Conservation (phyloP, 2,113 vertebrate species). For the Empidonax alnorum region DNA sequence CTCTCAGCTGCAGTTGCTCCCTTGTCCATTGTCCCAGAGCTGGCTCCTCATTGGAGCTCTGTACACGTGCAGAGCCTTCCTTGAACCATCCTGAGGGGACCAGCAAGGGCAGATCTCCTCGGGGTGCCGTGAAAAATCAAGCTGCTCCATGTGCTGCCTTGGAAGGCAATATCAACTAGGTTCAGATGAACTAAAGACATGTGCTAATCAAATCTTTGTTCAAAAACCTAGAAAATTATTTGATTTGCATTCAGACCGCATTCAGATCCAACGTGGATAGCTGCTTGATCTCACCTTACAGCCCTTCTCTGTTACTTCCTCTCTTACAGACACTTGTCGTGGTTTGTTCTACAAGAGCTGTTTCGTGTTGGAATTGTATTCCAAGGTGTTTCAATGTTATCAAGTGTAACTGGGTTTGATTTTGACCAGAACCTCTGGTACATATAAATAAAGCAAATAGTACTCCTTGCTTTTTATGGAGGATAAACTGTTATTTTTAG, state of each 20-base stretch:
- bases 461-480: background rate
- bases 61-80: background rate
- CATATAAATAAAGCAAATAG: background rate
- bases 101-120: background rate
- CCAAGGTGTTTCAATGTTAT: background rate
- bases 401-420: background rate
- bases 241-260: background rate
- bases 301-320: background rate
- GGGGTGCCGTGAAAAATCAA: background rate
- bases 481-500: background rate
- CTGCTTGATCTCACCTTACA: background rate
- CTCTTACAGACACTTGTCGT: background rate
- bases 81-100: background rate
- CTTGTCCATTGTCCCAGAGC: background rate
- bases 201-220: background rate
- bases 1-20: background rate
- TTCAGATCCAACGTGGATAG: background rate
- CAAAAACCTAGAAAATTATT: background rate
- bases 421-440: background rate
- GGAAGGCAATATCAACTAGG: background rate
- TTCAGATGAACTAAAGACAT: background rate
- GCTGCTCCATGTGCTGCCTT: rapidly evolving
- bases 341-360: background rate
- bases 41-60: background rate
- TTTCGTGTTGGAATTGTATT: background rate